A percentile compares a stretch with the other conserved stretches of the same genome.
Conservation (phyloP, 2,888 invertebrate species). For the Dolomedes plantarius region DNA sequence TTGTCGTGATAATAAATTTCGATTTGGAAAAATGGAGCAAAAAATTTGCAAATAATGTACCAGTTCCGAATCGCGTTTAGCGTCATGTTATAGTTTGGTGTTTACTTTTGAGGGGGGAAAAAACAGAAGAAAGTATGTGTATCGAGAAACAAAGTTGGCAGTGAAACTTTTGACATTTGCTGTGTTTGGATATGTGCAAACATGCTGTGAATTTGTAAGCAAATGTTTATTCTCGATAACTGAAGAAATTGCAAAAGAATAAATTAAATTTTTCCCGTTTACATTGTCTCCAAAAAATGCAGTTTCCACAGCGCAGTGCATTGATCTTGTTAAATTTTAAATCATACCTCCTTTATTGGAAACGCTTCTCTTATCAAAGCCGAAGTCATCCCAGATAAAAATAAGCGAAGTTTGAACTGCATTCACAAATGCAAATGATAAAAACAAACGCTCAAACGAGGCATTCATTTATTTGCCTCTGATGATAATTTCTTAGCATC, state of each 20-base stretch:
- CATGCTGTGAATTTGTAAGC: background rate
- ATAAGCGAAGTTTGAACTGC: too few species aligned
- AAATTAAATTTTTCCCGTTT: conserved; percentile 13
- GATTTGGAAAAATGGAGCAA: conserved; percentile 17
- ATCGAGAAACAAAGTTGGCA: background rate
- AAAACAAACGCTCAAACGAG: too few species aligned
- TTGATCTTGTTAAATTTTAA: conserved; percentile 14
- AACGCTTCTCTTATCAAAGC: background rate
- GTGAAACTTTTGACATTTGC: conserved; percentile 5
- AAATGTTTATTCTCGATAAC: conserved; percentile 10
- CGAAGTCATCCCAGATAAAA: too few species aligned
- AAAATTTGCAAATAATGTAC: conserved; percentile 18
- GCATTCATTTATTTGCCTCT: too few species aligned
- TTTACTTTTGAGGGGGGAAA: background rate
- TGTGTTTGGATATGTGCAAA: background rate
- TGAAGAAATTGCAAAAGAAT: conserved; percentile 1
- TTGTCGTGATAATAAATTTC: conserved; percentile 26
- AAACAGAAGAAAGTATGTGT: conserved; percentile 1
- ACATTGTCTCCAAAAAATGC: background rate
- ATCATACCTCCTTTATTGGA: background rate
- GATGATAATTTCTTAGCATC: too few species aligned
- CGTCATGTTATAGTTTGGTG: background rate
- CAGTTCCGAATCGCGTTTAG: conserved; percentile 12
- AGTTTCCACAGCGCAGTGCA: background rate
- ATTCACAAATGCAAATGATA: too few species aligned